Conservation (phyloP, 2,113 vertebrate species). For the Dasyornis broadbenti region DNA sequence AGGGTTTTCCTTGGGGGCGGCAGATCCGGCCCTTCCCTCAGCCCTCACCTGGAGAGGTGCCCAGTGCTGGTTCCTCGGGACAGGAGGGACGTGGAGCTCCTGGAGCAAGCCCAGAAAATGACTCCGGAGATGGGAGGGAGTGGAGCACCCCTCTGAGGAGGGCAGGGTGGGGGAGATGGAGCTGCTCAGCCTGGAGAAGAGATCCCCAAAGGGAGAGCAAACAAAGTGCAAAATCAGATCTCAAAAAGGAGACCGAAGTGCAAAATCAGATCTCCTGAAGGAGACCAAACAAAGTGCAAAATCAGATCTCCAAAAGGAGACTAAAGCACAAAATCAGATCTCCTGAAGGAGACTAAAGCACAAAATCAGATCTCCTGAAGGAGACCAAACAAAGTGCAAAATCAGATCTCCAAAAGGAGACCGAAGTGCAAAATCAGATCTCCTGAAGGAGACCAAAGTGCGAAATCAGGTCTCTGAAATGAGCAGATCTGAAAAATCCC, state of each 20-base stretch:
- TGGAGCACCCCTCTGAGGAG: not conserved
- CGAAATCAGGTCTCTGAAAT: too few relatives aligned
- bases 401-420: too few relatives aligned
- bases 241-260: not conserved
- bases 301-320: too few relatives aligned
- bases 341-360: too few relatives aligned
- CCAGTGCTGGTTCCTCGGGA: not conserved
- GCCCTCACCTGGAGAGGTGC: not conserved
- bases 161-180: not conserved
- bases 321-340: too few relatives aligned
- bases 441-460: not conserved
- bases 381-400: not conserved
- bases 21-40: not conserved
- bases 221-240: not conserved
- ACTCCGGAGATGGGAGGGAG: rapidly evolving
- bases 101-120: not conserved
- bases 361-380: too few relatives aligned
- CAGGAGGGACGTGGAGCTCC: not conserved
- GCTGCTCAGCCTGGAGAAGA: not conserved
- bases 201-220: not conserved
- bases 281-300: not conserved
- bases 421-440: too few relatives aligned
- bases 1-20: rapidly evolving
- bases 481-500: too few relatives aligned
- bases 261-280: not conserved